Base-by-base conservation (phyloP, 2,113 vertebrate genomes). In the Phrynosoma blainvillii region DNA sequence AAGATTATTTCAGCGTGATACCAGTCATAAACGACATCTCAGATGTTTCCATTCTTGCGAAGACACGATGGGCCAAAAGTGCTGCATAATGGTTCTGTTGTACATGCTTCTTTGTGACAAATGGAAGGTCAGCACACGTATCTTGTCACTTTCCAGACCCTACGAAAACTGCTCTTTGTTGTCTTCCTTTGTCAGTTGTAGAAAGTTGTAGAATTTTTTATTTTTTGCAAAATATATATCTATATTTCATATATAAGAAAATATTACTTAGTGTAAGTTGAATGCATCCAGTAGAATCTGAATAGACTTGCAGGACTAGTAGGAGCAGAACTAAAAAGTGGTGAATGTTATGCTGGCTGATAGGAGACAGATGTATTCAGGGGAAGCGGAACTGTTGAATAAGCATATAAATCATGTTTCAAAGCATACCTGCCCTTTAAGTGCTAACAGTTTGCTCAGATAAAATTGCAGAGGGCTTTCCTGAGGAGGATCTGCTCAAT, bases 321-420 rank as follows among this genome's bases (percentile, higher is more conserved):
- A 23, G 23, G n/a, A 62, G 21, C 79, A 11, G 56, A 62, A 65
- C n/a, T 81, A 25, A 27, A 47, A 32, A 32, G 32, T 65, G 62
- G 25, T 70, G 76, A 65, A 76, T 62, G 42, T 42, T 62, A 30
- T 3, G 32, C n/a, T 30, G 84, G 73, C 54, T 76, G 73, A 59
- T 42, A 10, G 27, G 54, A 30, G 73, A 59, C 84, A 40, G 71
- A 76, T 76, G 36, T 76, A 76, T n/a, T 11, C 30, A 76, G 14
- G 73, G 73, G 36, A 85, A 76, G 14, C 25, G 73, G 84, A 65
- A 65, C 56, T 76, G 73, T 76, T 76, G 84, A 65, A 85, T 76
- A 76, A 76, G 36, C 20, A 62, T 85, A 20, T 21, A 76, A 85
- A 40, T 85, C 73, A 65, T 75, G 59, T 47, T 87, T 76, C 71